Percentiles rank a stretch among this genome's conserved stretches.
phyloP scores from a whole-genome alignment of 1,140 invertebrate species.

The Octopus bimaculoides region DNA sequence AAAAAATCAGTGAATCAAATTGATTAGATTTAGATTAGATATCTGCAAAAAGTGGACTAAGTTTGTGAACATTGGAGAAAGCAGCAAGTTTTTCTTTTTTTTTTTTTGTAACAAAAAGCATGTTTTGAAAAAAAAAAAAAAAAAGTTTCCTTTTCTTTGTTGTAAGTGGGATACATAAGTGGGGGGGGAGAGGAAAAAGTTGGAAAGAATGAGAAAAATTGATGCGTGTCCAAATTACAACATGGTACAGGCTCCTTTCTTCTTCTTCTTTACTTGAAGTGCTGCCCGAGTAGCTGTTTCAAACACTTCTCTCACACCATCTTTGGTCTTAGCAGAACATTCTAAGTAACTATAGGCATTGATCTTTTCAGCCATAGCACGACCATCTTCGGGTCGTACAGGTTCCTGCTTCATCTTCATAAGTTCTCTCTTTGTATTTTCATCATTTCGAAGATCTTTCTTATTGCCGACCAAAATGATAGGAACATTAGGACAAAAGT shows the following conservation, averaged over 20 bases:
- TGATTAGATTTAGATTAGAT: too few species aligned
- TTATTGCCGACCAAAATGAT: conserved; percentile 60
- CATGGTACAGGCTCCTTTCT: conserved; percentile 38
- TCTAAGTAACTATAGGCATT: conserved; percentile 97
- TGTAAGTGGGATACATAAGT: too few species aligned
- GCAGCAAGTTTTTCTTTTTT: too few species aligned
- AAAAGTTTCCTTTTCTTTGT: too few species aligned
- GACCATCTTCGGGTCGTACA: conserved; percentile 93
- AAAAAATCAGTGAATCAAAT: too few species aligned
- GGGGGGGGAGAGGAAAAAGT: not conserved
- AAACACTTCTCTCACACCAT: conserved; percentile 98
- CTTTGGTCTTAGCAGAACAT: conserved; percentile 99
- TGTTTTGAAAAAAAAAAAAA: too few species aligned
- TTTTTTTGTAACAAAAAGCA: too few species aligned
- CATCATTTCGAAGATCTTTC: conserved; percentile 84
- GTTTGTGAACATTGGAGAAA: too few species aligned
- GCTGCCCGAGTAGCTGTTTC: conserved; percentile 98
- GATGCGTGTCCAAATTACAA: conserved; percentile 53
- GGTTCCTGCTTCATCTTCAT: conserved; percentile 99
- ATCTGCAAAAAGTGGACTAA: too few species aligned
- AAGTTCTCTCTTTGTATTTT: conserved; percentile 92
- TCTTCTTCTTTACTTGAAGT: conserved; percentile 73
- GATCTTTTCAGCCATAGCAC: conserved; percentile 99
- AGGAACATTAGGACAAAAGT: conserved; percentile 58
- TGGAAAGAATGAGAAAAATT: not conserved